Base-by-base conservation (phyloP, 2,888 invertebrate genomes). In the Emesis castigata region DNA sequence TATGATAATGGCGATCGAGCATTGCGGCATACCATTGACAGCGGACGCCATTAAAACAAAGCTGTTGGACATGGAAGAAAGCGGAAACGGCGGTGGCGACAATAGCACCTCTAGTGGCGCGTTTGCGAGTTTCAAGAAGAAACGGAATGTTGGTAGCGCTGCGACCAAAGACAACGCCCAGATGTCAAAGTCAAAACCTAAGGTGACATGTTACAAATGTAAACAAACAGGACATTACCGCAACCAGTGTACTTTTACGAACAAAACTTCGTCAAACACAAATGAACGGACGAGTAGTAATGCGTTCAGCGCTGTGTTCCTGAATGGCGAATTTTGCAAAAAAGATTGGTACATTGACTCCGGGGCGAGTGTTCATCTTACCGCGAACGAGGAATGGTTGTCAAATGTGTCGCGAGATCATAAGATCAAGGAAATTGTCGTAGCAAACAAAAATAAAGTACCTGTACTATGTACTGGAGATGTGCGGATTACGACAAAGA, bases 261-360 rank as follows among this genome's bases (percentile, higher is more conserved):
- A 72, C 9, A 77, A 80, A 70, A 69, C 76, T 61, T 69, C 78
- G n/a, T 75, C 61, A 18, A 73, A 81, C 75, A 75, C 62, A 73
- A 84, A 82, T 75, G 73, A 75, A 77, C 71, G 73, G 73, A 75
- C 39, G 75, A 71, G 53, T 14, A 85, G 73, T 62, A 87, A 87
- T 72, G 86, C 85, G 14, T 87, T 87, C 61, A 86, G 80, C 26
- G 85, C 83, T 5, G 83, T 84, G 16, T 86, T 87, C 62, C 65
- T 87, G 9, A 86, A 76, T 79, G 82, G 84, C 16, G 68, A 76
- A 29, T 88, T 82, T 81, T 80, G 71, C n/a, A 87, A 84, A 69
- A 80, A 48, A 6, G 86, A 86, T 61, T 86, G 82, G 85, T 86
- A 85, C 69, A 70, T 85, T 62, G 87, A 87, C 75, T 84, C 84